phyloP scores from a whole-genome alignment of 1,140 invertebrate species.

The Macrobrachium rosenbergii region DNA sequence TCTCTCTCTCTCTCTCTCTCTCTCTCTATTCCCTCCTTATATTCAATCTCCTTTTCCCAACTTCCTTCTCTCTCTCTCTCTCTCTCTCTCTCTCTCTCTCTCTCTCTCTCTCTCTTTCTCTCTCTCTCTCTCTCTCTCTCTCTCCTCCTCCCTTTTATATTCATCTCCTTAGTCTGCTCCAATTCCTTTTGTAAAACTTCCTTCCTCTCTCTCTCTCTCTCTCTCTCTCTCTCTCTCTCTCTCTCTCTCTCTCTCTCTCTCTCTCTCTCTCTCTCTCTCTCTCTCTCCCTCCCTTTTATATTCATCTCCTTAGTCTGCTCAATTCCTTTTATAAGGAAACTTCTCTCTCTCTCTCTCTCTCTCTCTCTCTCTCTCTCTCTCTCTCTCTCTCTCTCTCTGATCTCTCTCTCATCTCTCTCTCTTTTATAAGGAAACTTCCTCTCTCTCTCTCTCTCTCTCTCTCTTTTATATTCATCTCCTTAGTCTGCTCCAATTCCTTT shows the following conservation, averaged over 20 bases:
- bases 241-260: neutral
- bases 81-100: neutral
- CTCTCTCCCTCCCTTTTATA: neutral
- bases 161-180: no score
- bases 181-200: neutral
- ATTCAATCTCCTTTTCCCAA: neutral
- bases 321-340: no score
- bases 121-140: neutral
- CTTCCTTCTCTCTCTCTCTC: neutral
- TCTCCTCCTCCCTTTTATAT: no score
- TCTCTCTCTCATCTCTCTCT: no score
- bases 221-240: neutral
- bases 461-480: neutral
- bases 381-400: slow-evolving; percentile 20
- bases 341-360: no score
- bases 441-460: neutral
- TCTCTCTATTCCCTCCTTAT: neutral
- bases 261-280: neutral
- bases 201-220: neutral
- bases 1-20: neutral
- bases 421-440: neutral
- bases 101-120: neutral
- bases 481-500: no score
- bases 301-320: neutral
- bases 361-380: slow-evolving; percentile 25